Evolutionary conservation across 2,113 vertebrate genomes (phyloP).

Genomic region (Callaeas wilsoni): DNA sequence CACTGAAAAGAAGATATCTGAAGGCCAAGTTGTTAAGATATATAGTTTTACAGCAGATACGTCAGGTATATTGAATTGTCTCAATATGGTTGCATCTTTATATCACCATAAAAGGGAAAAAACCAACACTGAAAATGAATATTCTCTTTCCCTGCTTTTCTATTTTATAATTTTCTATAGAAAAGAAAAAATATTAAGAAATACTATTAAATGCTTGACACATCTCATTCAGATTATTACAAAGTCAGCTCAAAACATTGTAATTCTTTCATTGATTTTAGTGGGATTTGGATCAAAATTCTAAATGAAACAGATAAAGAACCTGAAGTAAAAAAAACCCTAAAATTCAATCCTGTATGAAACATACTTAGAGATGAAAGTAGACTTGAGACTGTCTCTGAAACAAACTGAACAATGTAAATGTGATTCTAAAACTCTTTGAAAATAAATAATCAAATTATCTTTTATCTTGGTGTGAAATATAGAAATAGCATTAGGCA

Average conservation of each 20-base stretch:
- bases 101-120: background rate
- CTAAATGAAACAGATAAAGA: background rate
- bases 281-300: background rate
- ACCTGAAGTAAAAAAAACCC: background rate
- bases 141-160: background rate
- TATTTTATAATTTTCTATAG: background rate
- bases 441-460: background rate
- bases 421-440: background rate
- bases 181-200: background rate
- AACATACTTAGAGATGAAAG: background rate
- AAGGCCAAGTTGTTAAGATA: background rate
- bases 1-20: background rate
- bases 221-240: background rate
- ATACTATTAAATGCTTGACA: background rate
- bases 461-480: background rate
- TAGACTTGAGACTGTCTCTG: background rate
- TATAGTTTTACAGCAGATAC: background rate
- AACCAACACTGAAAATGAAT: background rate
- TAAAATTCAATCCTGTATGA: background rate
- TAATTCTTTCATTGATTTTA: background rate
- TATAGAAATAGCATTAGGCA: background rate
- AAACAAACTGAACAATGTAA: background rate
- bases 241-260: background rate
- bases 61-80: background rate
- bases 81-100: background rate